Conservation (phyloP, 2,797 vertebrate species). For the Yasuhikotakia modesta region DNA sequence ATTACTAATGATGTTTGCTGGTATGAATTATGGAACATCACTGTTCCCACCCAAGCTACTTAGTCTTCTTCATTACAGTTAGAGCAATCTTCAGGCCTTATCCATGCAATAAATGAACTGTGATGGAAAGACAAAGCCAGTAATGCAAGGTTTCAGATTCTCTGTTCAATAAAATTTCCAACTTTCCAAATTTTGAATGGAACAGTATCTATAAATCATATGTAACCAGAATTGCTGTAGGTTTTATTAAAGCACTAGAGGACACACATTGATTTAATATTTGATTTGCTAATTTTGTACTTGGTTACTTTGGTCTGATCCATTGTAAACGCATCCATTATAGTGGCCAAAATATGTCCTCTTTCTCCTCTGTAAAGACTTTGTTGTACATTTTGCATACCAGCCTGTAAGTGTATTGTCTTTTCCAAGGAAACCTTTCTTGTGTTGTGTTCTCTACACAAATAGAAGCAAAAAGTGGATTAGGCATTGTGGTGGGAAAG, state of each 20-base stretch:
- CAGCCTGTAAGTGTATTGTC: neutral
- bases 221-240: neutral
- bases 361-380: neutral
- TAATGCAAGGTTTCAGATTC: neutral
- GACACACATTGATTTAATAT: neutral
- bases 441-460: neutral
- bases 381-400: neutral
- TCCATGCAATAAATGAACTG: constrained; percentile 2
- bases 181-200: neutral
- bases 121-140: constrained; percentile 2
- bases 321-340: neutral
- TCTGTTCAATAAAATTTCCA: neutral
- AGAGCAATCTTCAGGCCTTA: neutral
- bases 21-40: constrained; percentile 43
- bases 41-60: constrained; percentile 12
- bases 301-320: too few relatives aligned
- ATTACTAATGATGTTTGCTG: constrained; percentile 45
- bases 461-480: constrained; percentile 14
- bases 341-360: neutral
- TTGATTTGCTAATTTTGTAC: too few relatives aligned
- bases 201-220: neutral
- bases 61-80: constrained; percentile 31
- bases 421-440: constrained; percentile 4
- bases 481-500: constrained; percentile 9
- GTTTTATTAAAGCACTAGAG: neutral